Conservation (phyloP, 37 sponge, comb jelly and placozoan species). For the Cliona cf. orientalis region DNA sequence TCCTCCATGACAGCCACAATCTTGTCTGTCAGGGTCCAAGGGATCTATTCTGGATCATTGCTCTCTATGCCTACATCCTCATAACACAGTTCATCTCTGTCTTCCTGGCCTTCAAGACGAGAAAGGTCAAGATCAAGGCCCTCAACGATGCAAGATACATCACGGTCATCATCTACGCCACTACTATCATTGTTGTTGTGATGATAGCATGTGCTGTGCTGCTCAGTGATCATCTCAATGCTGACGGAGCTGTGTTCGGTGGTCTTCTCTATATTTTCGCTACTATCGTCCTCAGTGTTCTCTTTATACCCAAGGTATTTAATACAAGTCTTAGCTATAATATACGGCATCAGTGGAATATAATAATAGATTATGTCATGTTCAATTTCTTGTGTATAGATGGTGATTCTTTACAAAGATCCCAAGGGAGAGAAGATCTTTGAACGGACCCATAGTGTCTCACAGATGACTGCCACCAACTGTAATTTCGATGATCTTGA, state of each 20-base stretch:
- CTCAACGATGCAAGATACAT: conserved; percentile 68
- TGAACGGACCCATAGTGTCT: conserved; percentile 13
- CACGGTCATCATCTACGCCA: conserved; percentile 50
- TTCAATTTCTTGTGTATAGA: conserved; percentile 10
- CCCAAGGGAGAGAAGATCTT: conserved; percentile 66
- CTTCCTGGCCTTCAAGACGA: conserved; percentile 54
- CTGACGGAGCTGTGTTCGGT: conserved; percentile 41
- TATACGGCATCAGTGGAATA: neutral
- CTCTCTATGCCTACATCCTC: conserved; percentile 13
- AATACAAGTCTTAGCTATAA: neutral
- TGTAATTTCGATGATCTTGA: conserved; percentile 33
- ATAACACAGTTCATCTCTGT: conserved; percentile 39
- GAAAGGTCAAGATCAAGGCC: conserved; percentile 50
- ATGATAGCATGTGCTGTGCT: conserved; percentile 30
- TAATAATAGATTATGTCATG: neutral
- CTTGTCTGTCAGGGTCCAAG: conserved; percentile 22
- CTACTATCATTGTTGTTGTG: conserved; percentile 19
- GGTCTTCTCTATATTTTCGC: conserved; percentile 15
- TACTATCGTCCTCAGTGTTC: conserved; percentile 33
- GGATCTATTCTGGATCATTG: conserved; percentile 1
- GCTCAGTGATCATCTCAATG: conserved; percentile 21
- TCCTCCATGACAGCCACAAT: conserved; percentile 2
- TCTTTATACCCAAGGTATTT: conserved; percentile 64
- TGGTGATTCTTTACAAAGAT: conserved; percentile 55
- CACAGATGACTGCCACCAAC: neutral